Conservation (phyloP, 2,888 invertebrate species). For the Hypselothyrea guttata region DNA sequence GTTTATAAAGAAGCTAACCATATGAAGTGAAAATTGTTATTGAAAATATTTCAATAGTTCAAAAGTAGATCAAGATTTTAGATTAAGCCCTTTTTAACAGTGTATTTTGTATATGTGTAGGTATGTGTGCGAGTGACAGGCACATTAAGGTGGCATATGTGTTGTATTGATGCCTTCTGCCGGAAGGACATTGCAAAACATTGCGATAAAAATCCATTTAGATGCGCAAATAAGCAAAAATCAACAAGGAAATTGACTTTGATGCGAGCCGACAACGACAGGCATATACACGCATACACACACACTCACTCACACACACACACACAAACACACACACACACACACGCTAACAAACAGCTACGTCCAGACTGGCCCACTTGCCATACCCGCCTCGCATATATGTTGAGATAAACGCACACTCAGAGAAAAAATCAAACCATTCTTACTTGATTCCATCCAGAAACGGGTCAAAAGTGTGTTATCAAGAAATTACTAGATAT, state of each 20-base stretch:
- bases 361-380: conserved; percentile 22
- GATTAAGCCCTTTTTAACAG: no score
- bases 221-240: conserved; percentile 77
- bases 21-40: no score
- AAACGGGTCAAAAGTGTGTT: no score
- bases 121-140: conserved; percentile 25
- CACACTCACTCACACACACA: conserved; percentile 1
- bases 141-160: conserved; percentile 44
- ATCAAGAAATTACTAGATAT: no score
- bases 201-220: conserved; percentile 78
- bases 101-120: no score
- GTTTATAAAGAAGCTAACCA: no score
- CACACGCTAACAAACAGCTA: not conserved
- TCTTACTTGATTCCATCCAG: no score
- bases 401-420: conserved; percentile 45
- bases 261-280: conserved; percentile 53
- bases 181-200: conserved; percentile 75
- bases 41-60: no score
- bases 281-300: conserved; percentile 13
- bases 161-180: conserved; percentile 60
- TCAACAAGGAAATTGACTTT: conserved; percentile 77
- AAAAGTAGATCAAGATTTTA: no score
- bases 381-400: conserved; percentile 22
- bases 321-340: not conserved
- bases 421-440: no score